phyloP scores from a whole-genome alignment of 2,888 invertebrate species.

The Eueremaeus valkanovi region DNA sequence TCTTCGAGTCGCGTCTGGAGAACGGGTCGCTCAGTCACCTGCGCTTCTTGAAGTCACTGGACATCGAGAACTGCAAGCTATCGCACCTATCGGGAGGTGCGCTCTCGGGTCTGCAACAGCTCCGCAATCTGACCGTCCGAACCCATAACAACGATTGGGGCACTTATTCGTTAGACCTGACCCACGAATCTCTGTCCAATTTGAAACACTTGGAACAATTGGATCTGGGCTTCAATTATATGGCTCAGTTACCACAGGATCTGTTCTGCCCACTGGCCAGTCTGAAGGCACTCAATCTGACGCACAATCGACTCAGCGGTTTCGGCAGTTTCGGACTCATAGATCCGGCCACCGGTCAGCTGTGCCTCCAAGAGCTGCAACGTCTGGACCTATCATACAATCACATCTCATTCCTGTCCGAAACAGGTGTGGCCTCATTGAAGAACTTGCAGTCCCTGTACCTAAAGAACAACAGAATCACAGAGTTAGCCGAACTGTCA shows the following conservation, averaged over 20 bases:
- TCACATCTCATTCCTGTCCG: conserved; percentile 66
- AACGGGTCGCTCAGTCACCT: conserved; percentile 53
- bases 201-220: conserved; percentile 45
- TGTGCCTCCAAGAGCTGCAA: conserved; percentile 50
- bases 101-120: conserved; percentile 63
- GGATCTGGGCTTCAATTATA: conserved; percentile 47
- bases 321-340: conserved; percentile 42
- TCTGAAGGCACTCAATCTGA: conserved; percentile 64
- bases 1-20: conserved; percentile 45
- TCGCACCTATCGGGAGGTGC: conserved; percentile 50
- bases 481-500: conserved; percentile 64
- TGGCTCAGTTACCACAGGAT: conserved; percentile 58
- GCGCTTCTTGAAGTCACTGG: conserved; percentile 68
- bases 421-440: conserved; percentile 67
- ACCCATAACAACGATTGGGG: conserved; percentile 75
- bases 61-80: conserved; percentile 69
- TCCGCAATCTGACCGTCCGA: conserved; percentile 64
- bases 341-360: conserved; percentile 43
- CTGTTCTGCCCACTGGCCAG: conserved; percentile 59
- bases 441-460: conserved; percentile 63
- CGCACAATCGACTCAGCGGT: conserved; percentile 65
- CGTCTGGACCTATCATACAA: conserved; percentile 68
- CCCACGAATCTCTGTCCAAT: conserved; percentile 45
- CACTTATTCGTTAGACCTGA: conserved; percentile 56
- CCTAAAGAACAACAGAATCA: conserved; percentile 64